Percentiles rank a stretch among this genome's conserved stretches.
Conservation (phyloP, 2,888 invertebrate genomes). For the Tineola bisselliella region DNA sequence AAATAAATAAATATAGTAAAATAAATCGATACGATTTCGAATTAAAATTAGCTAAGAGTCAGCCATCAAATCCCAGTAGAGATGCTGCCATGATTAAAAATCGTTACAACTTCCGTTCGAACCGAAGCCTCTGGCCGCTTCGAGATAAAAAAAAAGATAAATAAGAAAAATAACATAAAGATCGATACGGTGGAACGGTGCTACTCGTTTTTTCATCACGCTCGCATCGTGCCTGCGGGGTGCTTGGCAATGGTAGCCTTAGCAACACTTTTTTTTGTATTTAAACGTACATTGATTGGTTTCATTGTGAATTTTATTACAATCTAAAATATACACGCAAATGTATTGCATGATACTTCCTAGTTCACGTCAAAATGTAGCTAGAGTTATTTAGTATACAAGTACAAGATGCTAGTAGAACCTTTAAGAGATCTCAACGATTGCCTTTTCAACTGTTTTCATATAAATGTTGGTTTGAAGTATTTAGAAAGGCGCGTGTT, state of each 20-base stretch:
- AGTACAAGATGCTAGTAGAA: not conserved
- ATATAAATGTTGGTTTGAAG: not conserved
- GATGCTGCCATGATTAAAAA: conserved; percentile 66
- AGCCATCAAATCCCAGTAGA: conserved; percentile 26
- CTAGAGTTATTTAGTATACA: not conserved
- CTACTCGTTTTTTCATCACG: conserved; percentile 53
- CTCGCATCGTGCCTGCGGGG: not conserved
- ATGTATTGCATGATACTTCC: no score
- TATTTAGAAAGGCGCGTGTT: not conserved
- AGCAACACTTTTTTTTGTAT: not conserved
- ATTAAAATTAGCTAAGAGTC: not conserved
- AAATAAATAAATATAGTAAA: not conserved
- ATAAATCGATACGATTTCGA: not conserved
- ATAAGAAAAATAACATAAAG: conserved; percentile 63
- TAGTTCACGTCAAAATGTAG: not conserved
- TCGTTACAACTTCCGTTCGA: conserved; percentile 67
- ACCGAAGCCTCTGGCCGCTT: conserved; percentile 45
- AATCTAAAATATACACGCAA: no score
- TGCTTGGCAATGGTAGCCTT: not conserved
- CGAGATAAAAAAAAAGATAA: conserved; percentile 64
- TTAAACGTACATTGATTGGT: not conserved
- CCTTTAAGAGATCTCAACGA: not conserved
- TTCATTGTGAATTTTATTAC: no score
- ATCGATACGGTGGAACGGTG: conserved; percentile 62
- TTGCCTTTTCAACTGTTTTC: not conserved